A percentile compares a stretch with the other conserved stretches of the same genome.
Evolutionary conservation across 2,888 invertebrate genomes (phyloP).

Genomic region (Artemia sp.): DNA sequence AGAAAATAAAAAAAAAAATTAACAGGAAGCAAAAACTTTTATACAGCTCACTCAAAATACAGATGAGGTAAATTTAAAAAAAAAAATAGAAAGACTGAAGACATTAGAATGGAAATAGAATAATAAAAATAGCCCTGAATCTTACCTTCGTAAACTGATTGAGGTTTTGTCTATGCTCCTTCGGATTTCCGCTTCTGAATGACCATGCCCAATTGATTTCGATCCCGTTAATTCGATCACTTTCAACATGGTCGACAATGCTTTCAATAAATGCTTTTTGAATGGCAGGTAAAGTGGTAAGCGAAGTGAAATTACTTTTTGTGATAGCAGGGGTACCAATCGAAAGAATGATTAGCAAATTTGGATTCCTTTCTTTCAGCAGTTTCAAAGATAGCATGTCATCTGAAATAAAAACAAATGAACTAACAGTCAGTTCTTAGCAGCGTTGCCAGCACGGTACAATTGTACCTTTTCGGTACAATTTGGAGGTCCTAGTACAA

Average conservation of each 20-base stretch:
- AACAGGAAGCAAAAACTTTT: too few species aligned
- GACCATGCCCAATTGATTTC: conserved; percentile 26
- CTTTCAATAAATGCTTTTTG: conserved; percentile 24
- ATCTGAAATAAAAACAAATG: neutral
- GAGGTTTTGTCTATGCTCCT: conserved; percentile 24
- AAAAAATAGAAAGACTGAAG: too few species aligned
- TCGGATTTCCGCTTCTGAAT: conserved; percentile 21
- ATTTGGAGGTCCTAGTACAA: too few species aligned
- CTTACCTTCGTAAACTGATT: conserved; percentile 24
- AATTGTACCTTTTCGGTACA: too few species aligned
- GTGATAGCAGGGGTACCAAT: conserved; percentile 23
- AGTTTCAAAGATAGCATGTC: conserved; percentile 6
- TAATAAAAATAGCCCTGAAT: neutral
- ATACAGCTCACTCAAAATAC: too few species aligned
- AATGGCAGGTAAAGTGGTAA: conserved; percentile 22
- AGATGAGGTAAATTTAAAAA: too few species aligned
- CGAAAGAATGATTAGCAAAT: conserved; percentile 23
- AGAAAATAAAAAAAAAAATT: too few species aligned
- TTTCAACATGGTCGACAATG: conserved; percentile 20
- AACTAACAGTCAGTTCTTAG: neutral
- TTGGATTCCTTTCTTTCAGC: conserved; percentile 23
- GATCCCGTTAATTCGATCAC: conserved; percentile 23
- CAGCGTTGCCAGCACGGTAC: neutral
- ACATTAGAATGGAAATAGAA: too few species aligned
- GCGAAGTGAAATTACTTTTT: conserved; percentile 20